phyloP scores from a whole-genome alignment of 1,140 invertebrate species.

The Parasteatoda tepidariorum region DNA sequence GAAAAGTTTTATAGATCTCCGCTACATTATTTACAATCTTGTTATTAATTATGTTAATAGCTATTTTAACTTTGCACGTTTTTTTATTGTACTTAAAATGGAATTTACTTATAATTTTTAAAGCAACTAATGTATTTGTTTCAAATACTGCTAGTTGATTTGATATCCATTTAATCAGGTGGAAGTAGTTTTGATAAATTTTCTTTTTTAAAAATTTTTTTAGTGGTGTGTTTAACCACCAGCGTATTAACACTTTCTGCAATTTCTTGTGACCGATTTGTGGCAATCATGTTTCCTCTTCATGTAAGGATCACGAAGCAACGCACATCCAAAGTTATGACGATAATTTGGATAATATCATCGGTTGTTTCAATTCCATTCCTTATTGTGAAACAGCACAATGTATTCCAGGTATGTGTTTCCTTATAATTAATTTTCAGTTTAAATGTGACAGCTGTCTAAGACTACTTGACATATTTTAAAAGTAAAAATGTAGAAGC shows the following conservation, averaged over 20 bases:
- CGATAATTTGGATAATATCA: constrained; percentile 68
- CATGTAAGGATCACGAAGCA: constrained; percentile 69
- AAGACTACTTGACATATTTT: too few species aligned
- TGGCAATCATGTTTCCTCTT: constrained; percentile 71
- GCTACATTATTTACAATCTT: too few species aligned
- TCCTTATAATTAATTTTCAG: too few species aligned
- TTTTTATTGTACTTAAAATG: too few species aligned
- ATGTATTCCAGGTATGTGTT: constrained; percentile 22
- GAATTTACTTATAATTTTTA: too few species aligned
- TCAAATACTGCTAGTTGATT: too few species aligned
- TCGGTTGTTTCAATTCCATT: constrained; percentile 68
- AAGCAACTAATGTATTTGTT: too few species aligned
- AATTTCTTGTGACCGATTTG: constrained; percentile 71
- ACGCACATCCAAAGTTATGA: constrained; percentile 67
- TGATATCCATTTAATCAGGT: neutral
- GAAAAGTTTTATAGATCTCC: too few species aligned
- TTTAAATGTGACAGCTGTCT: too few species aligned
- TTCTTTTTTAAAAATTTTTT: constrained; percentile 37
- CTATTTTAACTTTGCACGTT: too few species aligned
- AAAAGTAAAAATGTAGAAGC: too few species aligned
- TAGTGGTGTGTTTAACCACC: constrained; percentile 70
- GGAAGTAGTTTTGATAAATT: neutral
- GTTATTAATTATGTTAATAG: too few species aligned
- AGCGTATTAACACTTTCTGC: constrained; percentile 71
- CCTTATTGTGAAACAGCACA: constrained; percentile 65